These are phyloP conservation scores for Eulemur rufifrons DNA, from an alignment of 2,113 vertebrate species.

Conservation along the genomic window DNA sequence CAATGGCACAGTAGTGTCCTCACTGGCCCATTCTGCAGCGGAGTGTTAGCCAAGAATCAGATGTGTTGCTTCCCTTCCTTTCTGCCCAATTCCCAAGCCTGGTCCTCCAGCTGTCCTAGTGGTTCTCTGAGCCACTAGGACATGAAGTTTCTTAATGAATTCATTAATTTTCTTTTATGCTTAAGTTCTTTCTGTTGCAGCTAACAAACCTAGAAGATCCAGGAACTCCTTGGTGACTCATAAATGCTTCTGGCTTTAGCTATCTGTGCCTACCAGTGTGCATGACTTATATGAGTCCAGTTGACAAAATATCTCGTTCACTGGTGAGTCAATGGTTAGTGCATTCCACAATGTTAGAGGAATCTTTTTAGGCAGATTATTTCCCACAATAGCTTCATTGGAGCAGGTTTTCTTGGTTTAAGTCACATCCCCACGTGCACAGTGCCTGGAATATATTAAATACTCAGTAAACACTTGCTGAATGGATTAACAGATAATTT, in stretches of 20 bases:
- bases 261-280: neutral
- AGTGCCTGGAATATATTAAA: neutral
- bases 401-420: neutral
- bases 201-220: neutral
- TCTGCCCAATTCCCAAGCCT: neutral
- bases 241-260: neutral
- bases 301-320: constrained; percentile 2
- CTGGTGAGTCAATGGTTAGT: neutral
- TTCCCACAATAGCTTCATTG: neutral
- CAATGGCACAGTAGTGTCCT: neutral
- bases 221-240: neutral
- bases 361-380: neutral
- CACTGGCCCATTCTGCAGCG: neutral
- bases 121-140: neutral
- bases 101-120: neutral
- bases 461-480: neutral
- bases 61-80: neutral
- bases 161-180: neutral
- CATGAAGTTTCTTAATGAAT: too few species aligned
- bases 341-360: neutral
- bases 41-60: neutral
- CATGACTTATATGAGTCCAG: neutral
- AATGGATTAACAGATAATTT: neutral
- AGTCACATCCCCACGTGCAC: neutral
- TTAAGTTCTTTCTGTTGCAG: neutral